phyloP scores from a whole-genome alignment of 1,140 invertebrate species.

The Euura saliciscinereae region DNA sequence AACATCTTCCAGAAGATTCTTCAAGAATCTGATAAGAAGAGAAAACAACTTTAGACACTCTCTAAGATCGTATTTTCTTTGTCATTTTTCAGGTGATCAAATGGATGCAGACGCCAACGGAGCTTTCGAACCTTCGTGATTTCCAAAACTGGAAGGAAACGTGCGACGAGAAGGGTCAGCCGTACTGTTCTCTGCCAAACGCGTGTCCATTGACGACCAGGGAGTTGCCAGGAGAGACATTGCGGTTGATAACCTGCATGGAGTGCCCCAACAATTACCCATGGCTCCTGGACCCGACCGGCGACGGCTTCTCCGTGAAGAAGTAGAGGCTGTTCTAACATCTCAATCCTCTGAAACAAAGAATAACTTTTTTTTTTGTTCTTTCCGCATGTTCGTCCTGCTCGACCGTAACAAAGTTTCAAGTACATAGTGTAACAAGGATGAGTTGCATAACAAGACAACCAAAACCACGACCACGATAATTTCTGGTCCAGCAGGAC shows the following conservation, averaged over 20 bases:
- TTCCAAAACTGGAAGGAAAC: slow-evolving; percentile 96
- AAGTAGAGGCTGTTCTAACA: slow-evolving; percentile 57
- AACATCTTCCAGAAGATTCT: too few species aligned
- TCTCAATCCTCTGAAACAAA: background rate
- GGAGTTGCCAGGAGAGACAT: slow-evolving; percentile 89
- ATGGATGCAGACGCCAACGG: slow-evolving; percentile 97
- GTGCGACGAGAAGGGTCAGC: slow-evolving; percentile 92
- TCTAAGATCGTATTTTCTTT: too few species aligned
- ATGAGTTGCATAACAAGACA: too few species aligned
- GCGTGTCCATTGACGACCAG: slow-evolving; percentile 87
- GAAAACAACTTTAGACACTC: too few species aligned
- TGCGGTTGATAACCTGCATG: slow-evolving; percentile 93
- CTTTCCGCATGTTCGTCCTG: background rate
- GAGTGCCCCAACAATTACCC: slow-evolving; percentile 96
- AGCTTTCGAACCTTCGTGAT: slow-evolving; percentile 83
- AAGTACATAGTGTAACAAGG: background rate
- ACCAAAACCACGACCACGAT: too few species aligned
- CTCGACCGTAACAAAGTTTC: background rate
- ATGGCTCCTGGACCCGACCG: slow-evolving; percentile 93
- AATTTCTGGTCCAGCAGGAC: background rate
- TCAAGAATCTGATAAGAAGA: too few species aligned
- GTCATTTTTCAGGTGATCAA: slow-evolving; percentile 76
- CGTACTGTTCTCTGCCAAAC: slow-evolving; percentile 90
- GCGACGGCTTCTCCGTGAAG: slow-evolving; percentile 87
- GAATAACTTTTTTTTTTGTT: background rate